These are phyloP conservation scores for Stenodera caucasica DNA, from an alignment of 2,888 invertebrate genomes.

Conservation along the genomic window DNA sequence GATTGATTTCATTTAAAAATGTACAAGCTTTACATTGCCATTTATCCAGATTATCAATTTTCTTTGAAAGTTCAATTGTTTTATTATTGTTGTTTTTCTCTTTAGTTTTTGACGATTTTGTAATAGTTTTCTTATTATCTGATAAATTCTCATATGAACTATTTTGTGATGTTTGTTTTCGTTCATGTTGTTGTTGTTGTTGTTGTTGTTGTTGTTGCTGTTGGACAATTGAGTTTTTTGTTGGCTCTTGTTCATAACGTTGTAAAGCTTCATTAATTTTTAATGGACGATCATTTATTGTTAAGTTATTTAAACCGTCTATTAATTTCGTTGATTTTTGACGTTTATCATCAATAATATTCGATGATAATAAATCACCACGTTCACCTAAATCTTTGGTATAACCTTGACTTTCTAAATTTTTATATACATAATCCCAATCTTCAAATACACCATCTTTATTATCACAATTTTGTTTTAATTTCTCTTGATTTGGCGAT, in stretches of 20 bases:
- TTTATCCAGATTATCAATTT: conserved; percentile 38
- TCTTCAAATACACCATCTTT: conserved; percentile 59
- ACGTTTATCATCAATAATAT: conserved; percentile 33
- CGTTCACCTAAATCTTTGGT: conserved; percentile 66
- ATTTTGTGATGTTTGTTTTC: conserved; percentile 36
- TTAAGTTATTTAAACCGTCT: conserved; percentile 60
- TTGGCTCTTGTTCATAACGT: conserved; percentile 48
- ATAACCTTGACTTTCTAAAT: conserved; percentile 74
- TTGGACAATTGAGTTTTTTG: conserved; percentile 41
- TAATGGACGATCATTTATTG: conserved; percentile 57
- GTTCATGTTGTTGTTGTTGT: conserved; percentile 32
- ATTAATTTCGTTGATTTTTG: conserved; percentile 55
- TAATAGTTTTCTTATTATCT: conserved; percentile 17
- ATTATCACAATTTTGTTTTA: conserved; percentile 59
- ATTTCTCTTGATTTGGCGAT: conserved; percentile 15
- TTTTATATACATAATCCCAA: conserved; percentile 81
- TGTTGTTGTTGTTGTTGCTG: too few species aligned
- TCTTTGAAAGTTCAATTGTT: conserved; percentile 14
- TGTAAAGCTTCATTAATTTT: conserved; percentile 60
- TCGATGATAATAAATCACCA: conserved; percentile 64
- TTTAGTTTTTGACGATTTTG: conserved; percentile 13
- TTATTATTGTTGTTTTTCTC: not conserved
- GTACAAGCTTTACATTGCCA: conserved; percentile 78
- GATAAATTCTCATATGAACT: conserved; percentile 54
- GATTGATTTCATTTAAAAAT: conserved; percentile 61